phyloP scores from a whole-genome alignment of 2,888 invertebrate genomes.

The Drosophila pseudotalamancana region DNA sequence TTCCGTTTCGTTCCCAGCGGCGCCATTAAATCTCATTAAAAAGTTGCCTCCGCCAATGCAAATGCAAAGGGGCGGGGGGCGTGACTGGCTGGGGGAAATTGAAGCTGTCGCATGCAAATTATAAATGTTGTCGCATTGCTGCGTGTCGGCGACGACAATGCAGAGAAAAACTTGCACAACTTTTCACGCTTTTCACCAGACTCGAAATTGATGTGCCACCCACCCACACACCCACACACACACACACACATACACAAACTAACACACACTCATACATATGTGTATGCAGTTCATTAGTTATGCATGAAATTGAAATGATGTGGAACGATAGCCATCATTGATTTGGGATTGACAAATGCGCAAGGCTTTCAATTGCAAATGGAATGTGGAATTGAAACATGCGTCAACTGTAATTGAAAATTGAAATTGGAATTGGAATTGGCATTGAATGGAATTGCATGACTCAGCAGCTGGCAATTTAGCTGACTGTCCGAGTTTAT shows the following conservation, averaged over 20 bases:
- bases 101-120: conserved; percentile 58
- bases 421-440: conserved; percentile 11
- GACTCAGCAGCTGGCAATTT: conserved; percentile 33
- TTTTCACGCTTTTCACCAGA: conserved; percentile 42
- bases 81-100: not conserved
- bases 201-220: conserved; percentile 19
- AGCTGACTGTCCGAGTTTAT: conserved; percentile 32
- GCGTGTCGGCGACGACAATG: conserved; percentile 46
- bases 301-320: conserved; percentile 60
- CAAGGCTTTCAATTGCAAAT: conserved; percentile 30
- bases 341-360: conserved; percentile 50
- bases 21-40: conserved; percentile 78
- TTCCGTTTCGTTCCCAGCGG: conserved; percentile 58
- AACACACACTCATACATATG: no score
- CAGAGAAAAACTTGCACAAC: conserved; percentile 32
- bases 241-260: not conserved
- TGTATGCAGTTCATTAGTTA: conserved; percentile 44
- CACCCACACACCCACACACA: no score
- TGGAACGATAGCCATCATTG: conserved; percentile 53
- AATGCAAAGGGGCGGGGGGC: conserved; percentile 18
- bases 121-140: conserved; percentile 63
- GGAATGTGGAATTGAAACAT: conserved; percentile 23
- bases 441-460: not conserved
- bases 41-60: conserved; percentile 58
- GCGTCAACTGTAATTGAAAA: conserved; percentile 17